Conservation (phyloP, 2,113 vertebrate species). For the Tringa solitaria region DNA sequence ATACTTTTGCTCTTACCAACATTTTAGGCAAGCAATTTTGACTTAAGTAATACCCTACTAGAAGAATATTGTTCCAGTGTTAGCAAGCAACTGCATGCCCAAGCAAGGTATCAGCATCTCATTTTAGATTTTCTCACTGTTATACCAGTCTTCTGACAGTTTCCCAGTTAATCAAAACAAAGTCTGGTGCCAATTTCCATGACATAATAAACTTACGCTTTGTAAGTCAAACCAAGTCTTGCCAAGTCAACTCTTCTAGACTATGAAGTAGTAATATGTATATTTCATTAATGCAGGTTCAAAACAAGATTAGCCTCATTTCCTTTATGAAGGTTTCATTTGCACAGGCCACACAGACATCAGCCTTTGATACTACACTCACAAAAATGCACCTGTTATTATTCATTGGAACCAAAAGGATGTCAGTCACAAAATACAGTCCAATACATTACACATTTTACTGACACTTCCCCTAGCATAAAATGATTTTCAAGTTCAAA, state of each 20-base stretch:
- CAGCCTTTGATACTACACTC: not conserved
- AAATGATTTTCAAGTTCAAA: not conserved
- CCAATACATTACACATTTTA: not conserved
- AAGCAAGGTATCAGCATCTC: not conserved
- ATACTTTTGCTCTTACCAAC: not conserved
- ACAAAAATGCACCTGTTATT: not conserved
- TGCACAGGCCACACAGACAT: not conserved
- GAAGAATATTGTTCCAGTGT: not conserved
- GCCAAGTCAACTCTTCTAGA: not conserved
- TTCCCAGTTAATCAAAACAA: not conserved
- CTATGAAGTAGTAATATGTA: not conserved
- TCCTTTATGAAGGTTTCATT: not conserved
- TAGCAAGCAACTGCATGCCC: not conserved
- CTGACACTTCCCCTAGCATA: not conserved
- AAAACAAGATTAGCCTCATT: not conserved
- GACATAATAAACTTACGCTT: not conserved
- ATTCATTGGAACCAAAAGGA: not conserved
- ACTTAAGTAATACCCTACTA: not conserved
- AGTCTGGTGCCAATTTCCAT: not conserved
- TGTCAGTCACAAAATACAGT: not conserved
- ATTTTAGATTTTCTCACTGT: not conserved
- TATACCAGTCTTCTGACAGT: not conserved
- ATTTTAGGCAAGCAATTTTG: not conserved
- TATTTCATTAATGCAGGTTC: not conserved
- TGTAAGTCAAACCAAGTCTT: not conserved